Conservation (phyloP, 2,888 invertebrate genomes). For the Celastrina argiolus region DNA sequence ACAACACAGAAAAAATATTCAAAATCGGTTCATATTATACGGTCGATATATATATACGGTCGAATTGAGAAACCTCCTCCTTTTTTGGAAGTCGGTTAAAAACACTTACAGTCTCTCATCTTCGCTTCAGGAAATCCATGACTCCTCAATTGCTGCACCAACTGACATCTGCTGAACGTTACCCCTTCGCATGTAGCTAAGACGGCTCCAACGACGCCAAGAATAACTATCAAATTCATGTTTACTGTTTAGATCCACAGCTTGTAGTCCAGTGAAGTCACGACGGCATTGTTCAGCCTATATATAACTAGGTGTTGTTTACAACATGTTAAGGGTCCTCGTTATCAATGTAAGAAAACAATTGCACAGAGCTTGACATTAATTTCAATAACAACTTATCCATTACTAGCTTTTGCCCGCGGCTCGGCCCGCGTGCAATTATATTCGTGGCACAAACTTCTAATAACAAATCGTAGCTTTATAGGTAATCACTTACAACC, state of each 20-base stretch:
- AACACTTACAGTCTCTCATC: slow-evolving; percentile 44
- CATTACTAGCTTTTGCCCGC: too few relatives aligned
- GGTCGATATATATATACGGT: too few relatives aligned
- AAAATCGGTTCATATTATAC: too few relatives aligned
- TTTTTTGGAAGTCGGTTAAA: too few relatives aligned
- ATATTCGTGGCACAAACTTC: too few relatives aligned
- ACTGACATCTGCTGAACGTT: slow-evolving; percentile 27
- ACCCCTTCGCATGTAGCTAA: slow-evolving; percentile 34
- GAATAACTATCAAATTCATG: slow-evolving; percentile 15
- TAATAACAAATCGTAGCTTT: too few relatives aligned
- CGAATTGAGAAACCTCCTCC: too few relatives aligned
- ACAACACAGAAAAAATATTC: too few relatives aligned
- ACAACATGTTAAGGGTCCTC: not conserved
- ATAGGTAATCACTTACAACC: too few relatives aligned
- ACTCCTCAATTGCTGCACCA: slow-evolving; percentile 32
- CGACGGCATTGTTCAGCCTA: not conserved
- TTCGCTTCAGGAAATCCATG: slow-evolving; percentile 47
- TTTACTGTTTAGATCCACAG: not conserved
- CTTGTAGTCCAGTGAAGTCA: not conserved
- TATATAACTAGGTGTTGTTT: not conserved
- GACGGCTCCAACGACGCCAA: slow-evolving; percentile 13
- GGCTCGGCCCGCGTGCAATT: too few relatives aligned
- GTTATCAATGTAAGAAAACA: not conserved
- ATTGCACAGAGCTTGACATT: too few relatives aligned
- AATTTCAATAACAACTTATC: too few relatives aligned